Base-by-base conservation (phyloP, 2,113 vertebrate species). In the Podarcis cretensis region DNA sequence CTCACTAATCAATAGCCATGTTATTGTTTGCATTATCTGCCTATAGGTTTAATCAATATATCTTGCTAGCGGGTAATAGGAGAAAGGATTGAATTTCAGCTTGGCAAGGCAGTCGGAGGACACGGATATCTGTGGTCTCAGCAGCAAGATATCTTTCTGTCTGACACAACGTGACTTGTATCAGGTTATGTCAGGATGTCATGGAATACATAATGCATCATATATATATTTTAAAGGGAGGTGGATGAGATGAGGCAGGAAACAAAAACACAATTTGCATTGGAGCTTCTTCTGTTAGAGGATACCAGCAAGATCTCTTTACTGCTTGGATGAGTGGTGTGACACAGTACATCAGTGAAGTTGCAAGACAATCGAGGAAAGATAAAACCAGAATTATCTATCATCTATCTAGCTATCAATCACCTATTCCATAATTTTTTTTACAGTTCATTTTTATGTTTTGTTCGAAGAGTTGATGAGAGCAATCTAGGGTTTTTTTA, bases 1-100 rank as follows among this genome's bases (percentile, higher is more conserved):
- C 91, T 93, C 89, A 89, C 95, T 89, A 94, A 94, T 95, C 94
- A 95, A 96, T 95, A 95, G 86, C 94, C 92, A 92, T 95, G 93
- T 96, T 96, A 95, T 95, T 94, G 94, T 95, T 95, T 95, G 94
- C 94, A 94, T 94, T 94, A 94, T 95, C 93, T 90, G 90, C 91
- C 92, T 95, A 93, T 95, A 95, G 90, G 88, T 91, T 92, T 94
- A 79, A 90, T 95, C 95, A 94, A 95, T 96, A 93, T 84, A 86
- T 81, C 81, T 91, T 89, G 93, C 94, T 95, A 95, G 95, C 90
- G 92, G 93, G 84, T 93, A 95, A 93, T 84, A 92, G 83, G 88
- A 95, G 87, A 84, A 76, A 12, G 89, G 91, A 86, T 85, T 92
- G 91, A 85, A 92, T 94, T 92, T 93, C 93, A 79, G 74, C 84